Conservation (phyloP, 2,113 vertebrate genomes). For the Phycodurus eques region DNA sequence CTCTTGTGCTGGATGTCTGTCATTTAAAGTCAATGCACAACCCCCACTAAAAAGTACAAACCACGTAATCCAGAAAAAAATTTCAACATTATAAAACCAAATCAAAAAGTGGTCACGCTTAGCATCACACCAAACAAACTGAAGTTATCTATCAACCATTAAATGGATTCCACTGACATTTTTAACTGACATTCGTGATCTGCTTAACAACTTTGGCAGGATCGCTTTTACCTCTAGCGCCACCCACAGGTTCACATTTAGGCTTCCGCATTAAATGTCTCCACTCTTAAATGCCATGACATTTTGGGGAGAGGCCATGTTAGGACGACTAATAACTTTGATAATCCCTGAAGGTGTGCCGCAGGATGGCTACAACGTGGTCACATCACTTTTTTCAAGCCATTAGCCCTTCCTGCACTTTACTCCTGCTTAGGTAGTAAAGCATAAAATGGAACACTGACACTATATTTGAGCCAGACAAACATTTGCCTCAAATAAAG, state of each 20-base stretch:
- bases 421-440: neutral
- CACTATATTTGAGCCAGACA: neutral
- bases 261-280: neutral
- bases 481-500: neutral
- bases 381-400: neutral
- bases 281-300: neutral
- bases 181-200: neutral
- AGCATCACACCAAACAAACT: neutral
- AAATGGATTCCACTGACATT: neutral
- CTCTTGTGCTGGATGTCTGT: neutral
- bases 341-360: neutral
- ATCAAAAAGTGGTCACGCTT: neutral
- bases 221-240: neutral
- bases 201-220: neutral
- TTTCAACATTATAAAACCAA: neutral
- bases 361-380: neutral
- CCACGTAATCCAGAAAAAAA: neutral
- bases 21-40: no score
- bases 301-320: constrained; percentile 1
- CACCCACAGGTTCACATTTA: neutral
- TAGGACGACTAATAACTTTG: constrained; percentile 3
- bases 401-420: neutral
- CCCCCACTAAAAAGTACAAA: neutral
- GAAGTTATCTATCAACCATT: neutral
- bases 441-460: neutral